phyloP scores from a whole-genome alignment of 2,888 invertebrate genomes.

The Coleophora flavipennella region DNA sequence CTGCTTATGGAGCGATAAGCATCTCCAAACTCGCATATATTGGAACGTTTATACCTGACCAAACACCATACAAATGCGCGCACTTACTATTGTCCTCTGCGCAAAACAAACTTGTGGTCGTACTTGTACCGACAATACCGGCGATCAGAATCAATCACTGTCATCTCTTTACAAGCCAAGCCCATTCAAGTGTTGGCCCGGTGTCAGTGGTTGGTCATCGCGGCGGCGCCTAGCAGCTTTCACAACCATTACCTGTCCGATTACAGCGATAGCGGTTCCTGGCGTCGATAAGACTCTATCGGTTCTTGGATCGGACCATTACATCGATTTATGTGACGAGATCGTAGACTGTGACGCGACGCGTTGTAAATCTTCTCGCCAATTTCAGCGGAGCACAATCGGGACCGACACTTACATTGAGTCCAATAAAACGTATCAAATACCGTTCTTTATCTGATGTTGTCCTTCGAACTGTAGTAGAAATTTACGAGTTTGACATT shows the following conservation, averaged over 20 bases:
- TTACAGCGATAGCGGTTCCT: slow-evolving; percentile 31
- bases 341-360: slow-evolving; percentile 27
- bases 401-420: slow-evolving; percentile 24
- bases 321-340: slow-evolving; percentile 52
- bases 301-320: slow-evolving; percentile 39
- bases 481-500: too few species aligned
- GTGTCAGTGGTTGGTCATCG: slow-evolving; percentile 12
- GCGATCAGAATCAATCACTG: slow-evolving; percentile 36
- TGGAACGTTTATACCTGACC: too few species aligned
- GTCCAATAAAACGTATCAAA: slow-evolving; percentile 23
- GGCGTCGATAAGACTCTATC: slow-evolving; percentile 40
- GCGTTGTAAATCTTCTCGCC: slow-evolving; percentile 42
- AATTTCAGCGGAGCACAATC: slow-evolving; percentile 30
- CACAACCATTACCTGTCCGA: slow-evolving; percentile 39
- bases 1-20: slow-evolving; percentile 8
- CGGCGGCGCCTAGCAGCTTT: slow-evolving; percentile 34
- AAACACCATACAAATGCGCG: too few species aligned
- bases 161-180: slow-evolving; percentile 29
- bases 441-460: slow-evolving; percentile 20
- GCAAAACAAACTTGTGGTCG: not conserved
- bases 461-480: slow-evolving; percentile 27
- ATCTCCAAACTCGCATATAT: slow-evolving; percentile 3
- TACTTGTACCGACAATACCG: slow-evolving; percentile 14
- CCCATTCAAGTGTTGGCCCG: slow-evolving; percentile 20
- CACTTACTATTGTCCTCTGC: too few species aligned